A percentile compares a stretch with the other conserved stretches of the same genome.
Conservation (phyloP, 2,113 vertebrate genomes). For the Hippocampus mohnikei region DNA sequence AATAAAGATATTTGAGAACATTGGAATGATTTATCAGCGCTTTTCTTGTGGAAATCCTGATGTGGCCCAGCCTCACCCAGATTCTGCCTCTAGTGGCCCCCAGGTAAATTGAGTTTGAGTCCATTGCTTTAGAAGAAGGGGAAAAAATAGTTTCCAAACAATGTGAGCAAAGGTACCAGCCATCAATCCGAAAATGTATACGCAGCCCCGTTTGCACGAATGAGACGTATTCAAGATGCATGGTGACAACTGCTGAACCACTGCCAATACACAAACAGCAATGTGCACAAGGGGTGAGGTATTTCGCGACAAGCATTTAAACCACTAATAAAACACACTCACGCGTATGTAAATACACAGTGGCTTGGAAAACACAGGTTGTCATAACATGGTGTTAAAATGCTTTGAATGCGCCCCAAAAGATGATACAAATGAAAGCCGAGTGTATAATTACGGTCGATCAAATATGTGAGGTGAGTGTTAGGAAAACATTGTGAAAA, state of each 20-base stretch:
- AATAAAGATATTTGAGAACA: too few species aligned
- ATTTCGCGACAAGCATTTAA: slow-evolving; percentile 34
- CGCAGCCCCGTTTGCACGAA: slow-evolving; percentile 17
- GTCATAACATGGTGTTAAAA: not conserved
- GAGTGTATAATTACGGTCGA: slow-evolving; percentile 8
- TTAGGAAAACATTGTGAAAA: not conserved
- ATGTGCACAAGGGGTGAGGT: slow-evolving; percentile 16
- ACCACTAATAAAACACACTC: slow-evolving; percentile 43
- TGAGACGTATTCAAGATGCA: slow-evolving; percentile 24
- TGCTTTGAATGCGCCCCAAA: not conserved
- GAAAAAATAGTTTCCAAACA: not conserved
- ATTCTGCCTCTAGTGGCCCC: too few species aligned
- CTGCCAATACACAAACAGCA: slow-evolving; percentile 25
- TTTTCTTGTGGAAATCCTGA: too few species aligned
- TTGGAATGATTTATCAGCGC: too few species aligned
- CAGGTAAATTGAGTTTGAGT: too few species aligned
- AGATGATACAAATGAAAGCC: slow-evolving; percentile 15
- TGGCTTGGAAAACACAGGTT: slow-evolving; percentile 31
- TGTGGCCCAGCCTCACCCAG: too few species aligned
- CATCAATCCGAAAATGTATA: slow-evolving; percentile 13
- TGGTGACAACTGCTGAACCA: slow-evolving; percentile 21
- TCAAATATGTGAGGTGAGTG: not conserved
- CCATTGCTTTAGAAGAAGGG: not conserved
- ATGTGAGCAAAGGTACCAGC: slow-evolving; percentile 19
- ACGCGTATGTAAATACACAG: slow-evolving; percentile 35